Evolutionary conservation across 2,888 invertebrate genomes (phyloP).

Genomic region (Tachina grossa): DNA sequence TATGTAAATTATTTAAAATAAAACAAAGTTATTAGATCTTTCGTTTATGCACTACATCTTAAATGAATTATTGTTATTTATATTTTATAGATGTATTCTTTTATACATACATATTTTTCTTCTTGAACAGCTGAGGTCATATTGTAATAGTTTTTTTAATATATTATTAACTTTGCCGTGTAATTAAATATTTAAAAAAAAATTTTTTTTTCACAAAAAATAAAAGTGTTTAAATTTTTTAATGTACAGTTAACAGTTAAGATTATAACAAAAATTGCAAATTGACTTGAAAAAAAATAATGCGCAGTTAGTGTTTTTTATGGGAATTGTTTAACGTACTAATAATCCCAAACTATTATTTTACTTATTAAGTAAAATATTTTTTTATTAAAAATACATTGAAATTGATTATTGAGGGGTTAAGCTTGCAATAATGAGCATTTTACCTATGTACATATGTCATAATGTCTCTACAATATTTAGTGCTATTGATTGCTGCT

Average conservation of each 20-base stretch:
- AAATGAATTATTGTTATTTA: constrained; percentile 19
- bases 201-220: constrained; percentile 24
- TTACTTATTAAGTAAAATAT: too few relatives aligned
- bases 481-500: too few relatives aligned
- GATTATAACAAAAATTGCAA: neutral
- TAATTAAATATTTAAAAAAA: constrained; percentile 28
- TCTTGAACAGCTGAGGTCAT: constrained; percentile 38
- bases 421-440: neutral
- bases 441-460: too few relatives aligned
- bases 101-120: constrained; percentile 39
- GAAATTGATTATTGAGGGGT: too few relatives aligned
- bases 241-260: neutral
- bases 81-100: constrained; percentile 22
- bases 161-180: constrained; percentile 18
- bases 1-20: neutral
- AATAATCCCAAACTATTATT: too few relatives aligned
- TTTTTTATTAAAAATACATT: too few relatives aligned
- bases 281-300: constrained; percentile 18
- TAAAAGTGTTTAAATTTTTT: neutral
- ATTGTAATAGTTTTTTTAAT: constrained; percentile 50
- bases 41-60: neutral
- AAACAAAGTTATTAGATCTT: constrained; percentile 5
- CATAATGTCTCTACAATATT: too few relatives aligned
- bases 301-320: too few relatives aligned
- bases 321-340: too few relatives aligned